Percentiles rank a stretch among this genome's conserved stretches.
Conservation (phyloP, 92 coral and sea anemone genomes). For the Zoanthus sansibaricus region DNA sequence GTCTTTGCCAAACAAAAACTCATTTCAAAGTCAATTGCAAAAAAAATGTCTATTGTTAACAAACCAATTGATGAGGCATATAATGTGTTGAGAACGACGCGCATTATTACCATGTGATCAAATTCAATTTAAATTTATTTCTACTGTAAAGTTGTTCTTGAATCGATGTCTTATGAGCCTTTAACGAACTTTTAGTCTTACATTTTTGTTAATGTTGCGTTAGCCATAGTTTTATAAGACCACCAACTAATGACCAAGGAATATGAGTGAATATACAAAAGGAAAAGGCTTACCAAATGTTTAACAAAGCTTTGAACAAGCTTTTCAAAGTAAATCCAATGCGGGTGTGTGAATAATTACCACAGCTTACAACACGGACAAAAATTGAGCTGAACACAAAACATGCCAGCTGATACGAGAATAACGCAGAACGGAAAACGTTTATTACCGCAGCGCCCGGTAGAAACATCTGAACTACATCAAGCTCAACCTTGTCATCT, state of each 20-base stretch:
- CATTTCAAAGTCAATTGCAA: conserved; percentile 14
- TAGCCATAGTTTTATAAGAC: not conserved
- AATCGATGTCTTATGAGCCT: not conserved
- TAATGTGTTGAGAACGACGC: conserved; percentile 32
- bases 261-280: too few species aligned
- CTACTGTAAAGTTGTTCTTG: not conserved
- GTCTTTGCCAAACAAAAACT: not conserved
- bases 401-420: conserved; percentile 29
- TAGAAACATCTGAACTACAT: not conserved
- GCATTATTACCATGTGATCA: not conserved
- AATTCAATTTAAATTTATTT: not conserved
- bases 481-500: not conserved
- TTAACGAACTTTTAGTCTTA: too few species aligned
- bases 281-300: too few species aligned
- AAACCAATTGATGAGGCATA: not conserved
- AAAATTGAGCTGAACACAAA: not conserved
- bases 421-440: conserved; percentile 3
- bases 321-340: not conserved
- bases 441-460: conserved; percentile 22
- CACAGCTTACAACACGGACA: too few species aligned
- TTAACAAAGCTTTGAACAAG: too few species aligned
- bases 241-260: too few species aligned
- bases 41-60: conserved; percentile 25
- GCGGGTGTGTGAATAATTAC: not conserved
- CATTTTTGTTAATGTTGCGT: not conserved